These are phyloP conservation scores for Papilio gigon DNA, from an alignment of 2,888 invertebrate genomes.

Conservation along the genomic window DNA sequence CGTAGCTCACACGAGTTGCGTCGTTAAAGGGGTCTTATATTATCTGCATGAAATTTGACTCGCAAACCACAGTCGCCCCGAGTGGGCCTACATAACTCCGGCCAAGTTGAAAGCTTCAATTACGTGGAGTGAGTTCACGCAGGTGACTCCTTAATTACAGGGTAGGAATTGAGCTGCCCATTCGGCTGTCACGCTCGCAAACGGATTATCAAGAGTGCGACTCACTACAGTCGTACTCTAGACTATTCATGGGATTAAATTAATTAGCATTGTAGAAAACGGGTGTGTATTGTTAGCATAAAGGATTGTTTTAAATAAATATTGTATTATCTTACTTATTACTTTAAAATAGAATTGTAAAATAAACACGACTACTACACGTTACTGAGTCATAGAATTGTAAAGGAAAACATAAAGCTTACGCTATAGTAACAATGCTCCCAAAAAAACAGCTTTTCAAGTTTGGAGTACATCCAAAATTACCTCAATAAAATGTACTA, in stretches of 20 bases:
- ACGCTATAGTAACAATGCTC: conserved; percentile 8
- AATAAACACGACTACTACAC: background rate
- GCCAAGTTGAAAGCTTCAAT: conserved; percentile 79
- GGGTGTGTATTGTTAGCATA: background rate
- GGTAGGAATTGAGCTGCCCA: conserved; percentile 78
- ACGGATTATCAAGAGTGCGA: conserved; percentile 69
- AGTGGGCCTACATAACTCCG: conserved; percentile 75
- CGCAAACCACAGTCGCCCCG: conserved; percentile 70
- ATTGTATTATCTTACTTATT: background rate
- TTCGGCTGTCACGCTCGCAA: conserved; percentile 76
- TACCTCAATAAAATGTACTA: conserved; percentile 19
- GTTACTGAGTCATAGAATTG: background rate
- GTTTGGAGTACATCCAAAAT: conserved; percentile 24
- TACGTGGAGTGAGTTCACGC: conserved; percentile 79
- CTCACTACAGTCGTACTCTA: conserved; percentile 55
- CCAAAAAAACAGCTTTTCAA: conserved; percentile 22
- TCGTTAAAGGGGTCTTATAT: conserved; percentile 73
- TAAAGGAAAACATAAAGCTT: conserved; percentile 20
- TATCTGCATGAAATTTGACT: conserved; percentile 80
- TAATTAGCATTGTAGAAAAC: conserved; percentile 32
- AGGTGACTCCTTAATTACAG: conserved; percentile 81
- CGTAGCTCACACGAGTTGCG: conserved; percentile 70
- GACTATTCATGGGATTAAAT: conserved; percentile 49
- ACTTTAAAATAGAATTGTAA: background rate
- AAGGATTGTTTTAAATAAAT: background rate